Conservation (phyloP, 2,888 invertebrate species). For the Rhaphigaster nebulosa region DNA sequence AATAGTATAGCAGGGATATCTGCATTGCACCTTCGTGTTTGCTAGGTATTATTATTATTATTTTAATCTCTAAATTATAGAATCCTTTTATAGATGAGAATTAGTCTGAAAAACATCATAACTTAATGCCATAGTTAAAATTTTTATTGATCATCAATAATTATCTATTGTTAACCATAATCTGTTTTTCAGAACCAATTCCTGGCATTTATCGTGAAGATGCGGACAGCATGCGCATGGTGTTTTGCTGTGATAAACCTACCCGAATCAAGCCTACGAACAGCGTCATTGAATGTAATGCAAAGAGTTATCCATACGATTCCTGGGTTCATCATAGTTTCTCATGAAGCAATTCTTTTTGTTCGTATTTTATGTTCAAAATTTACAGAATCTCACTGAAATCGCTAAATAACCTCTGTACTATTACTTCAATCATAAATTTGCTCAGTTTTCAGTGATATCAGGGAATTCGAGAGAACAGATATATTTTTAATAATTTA, state of each 20-base stretch:
- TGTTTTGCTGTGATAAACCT: conserved; percentile 11
- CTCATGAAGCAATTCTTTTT: not conserved
- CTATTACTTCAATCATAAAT: not conserved
- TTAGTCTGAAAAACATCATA: no score
- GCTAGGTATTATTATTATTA: no score
- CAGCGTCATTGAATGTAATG: not conserved
- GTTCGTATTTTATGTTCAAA: not conserved
- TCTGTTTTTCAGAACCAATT: not conserved
- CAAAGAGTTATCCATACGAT: conserved; percentile 9
- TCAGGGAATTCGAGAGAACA: not conserved
- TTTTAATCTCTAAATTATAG: no score
- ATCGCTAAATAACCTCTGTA: not conserved
- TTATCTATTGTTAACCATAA: not conserved
- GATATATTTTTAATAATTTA: no score
- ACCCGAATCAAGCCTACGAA: conserved; percentile 11
- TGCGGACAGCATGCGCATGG: not conserved
- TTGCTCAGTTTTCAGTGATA: not conserved
- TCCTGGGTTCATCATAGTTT: not conserved
- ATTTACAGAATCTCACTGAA: not conserved
- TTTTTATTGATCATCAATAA: no score
- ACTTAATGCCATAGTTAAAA: no score
- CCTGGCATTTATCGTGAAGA: conserved; percentile 22
- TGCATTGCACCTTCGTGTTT: no score
- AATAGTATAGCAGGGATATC: no score
- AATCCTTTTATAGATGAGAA: no score